Evolutionary conservation across 2,888 invertebrate genomes (phyloP).

Genomic region (Perithous albicinctus): DNA sequence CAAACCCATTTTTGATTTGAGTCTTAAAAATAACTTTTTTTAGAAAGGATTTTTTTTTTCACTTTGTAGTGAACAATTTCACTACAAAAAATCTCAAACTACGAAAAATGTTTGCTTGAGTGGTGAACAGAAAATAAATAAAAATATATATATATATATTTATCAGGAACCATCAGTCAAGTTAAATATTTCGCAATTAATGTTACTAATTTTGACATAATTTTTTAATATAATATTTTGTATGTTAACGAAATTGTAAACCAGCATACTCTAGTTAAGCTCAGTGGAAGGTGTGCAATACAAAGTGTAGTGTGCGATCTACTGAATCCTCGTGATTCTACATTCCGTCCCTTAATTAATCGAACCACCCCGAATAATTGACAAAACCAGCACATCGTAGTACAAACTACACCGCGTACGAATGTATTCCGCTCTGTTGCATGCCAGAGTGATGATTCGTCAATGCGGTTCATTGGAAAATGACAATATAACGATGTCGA

Average conservation of each 20-base stretch:
- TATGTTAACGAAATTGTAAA: too few species aligned
- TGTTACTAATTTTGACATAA: too few species aligned
- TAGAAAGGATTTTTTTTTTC: neutral
- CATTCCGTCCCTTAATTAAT: conserved; percentile 15
- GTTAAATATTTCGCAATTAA: too few species aligned
- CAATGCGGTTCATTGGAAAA: conserved; percentile 34
- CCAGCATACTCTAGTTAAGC: neutral
- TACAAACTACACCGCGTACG: neutral
- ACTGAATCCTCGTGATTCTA: neutral
- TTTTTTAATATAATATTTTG: too few species aligned
- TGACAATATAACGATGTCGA: conserved; percentile 6
- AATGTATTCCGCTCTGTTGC: neutral
- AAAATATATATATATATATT: too few species aligned
- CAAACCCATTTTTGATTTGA: too few species aligned
- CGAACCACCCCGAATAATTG: neutral
- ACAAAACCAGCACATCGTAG: neutral
- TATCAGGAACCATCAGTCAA: too few species aligned
- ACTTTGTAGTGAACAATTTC: too few species aligned
- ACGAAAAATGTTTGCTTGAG: too few species aligned
- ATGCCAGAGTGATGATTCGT: conserved; percentile 20
- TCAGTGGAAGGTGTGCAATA: neutral
- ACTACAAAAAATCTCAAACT: too few species aligned
- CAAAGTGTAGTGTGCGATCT: neutral
- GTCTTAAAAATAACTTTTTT: neutral
- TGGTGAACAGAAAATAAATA: too few species aligned